These are phyloP conservation scores for Malurus splendens DNA, from an alignment of 2,797 vertebrate species.

Conservation along the genomic window DNA sequence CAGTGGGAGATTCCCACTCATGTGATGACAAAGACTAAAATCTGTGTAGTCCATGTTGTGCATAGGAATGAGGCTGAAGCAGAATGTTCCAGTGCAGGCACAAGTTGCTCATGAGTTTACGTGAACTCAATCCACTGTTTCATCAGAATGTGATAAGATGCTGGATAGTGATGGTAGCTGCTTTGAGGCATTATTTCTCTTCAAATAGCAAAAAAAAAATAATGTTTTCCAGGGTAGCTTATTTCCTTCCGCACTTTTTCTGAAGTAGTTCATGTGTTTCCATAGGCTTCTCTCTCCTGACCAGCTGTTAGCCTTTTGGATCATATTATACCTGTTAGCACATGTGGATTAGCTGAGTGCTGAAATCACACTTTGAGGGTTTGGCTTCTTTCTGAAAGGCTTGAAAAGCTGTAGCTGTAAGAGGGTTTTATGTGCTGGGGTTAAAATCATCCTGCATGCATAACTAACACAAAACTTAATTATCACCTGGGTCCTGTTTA, in stretches of 20 bases:
- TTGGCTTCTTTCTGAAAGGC: not conserved
- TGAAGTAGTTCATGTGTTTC: not conserved
- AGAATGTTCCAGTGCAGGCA: fast-evolving
- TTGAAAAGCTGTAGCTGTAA: not conserved
- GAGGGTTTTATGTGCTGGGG: not conserved
- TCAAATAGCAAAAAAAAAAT: not conserved
- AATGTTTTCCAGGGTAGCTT: fast-evolving
- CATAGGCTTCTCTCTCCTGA: not conserved
- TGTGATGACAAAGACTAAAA: not conserved
- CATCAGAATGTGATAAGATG: not conserved
- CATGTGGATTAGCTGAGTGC: not conserved
- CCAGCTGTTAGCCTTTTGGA: not conserved
- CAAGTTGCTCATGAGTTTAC: fast-evolving
- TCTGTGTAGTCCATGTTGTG: fast-evolving
- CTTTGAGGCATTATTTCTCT: not conserved
- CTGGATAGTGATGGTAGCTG: not conserved
- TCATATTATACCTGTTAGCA: not conserved
- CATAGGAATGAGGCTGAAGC: not conserved
- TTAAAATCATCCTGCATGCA: not conserved
- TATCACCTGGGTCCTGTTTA: not conserved
- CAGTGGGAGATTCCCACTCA: not conserved
- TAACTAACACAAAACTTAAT: not conserved
- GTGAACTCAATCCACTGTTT: fast-evolving
- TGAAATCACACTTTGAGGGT: not conserved
- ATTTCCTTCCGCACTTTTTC: not conserved